Conservation (phyloP, 2,797 vertebrate genomes). For the Sebastes alutus region DNA sequence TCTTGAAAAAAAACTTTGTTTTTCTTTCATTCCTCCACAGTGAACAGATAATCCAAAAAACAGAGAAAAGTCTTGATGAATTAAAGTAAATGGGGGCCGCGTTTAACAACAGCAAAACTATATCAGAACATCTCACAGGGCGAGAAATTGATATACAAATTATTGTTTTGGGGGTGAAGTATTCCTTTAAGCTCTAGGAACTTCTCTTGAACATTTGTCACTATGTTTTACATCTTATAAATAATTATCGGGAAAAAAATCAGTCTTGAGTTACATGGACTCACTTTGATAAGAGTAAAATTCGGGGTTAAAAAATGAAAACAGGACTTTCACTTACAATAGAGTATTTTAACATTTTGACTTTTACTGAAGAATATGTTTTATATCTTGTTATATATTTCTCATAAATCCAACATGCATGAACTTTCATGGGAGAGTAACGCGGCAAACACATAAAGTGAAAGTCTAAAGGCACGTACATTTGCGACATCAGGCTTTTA, state of each 20-base stretch:
- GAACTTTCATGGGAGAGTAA: not conserved
- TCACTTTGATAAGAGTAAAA: not conserved
- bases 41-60: no score
- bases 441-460: not conserved
- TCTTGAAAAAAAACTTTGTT: not conserved
- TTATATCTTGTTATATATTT: not conserved
- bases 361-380: not conserved
- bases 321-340: not conserved
- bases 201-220: not conserved
- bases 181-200: not conserved
- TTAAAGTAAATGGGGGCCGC: not conserved
- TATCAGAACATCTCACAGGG: no score
- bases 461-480: not conserved
- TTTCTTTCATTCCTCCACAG: no score
- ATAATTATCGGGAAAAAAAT: not conserved
- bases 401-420: not conserved
- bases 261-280: not conserved
- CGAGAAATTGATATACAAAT: no score
- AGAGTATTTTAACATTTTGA: not conserved
- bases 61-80: not conserved
- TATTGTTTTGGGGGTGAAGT: not conserved
- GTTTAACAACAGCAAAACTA: no score
- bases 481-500: conserved; percentile 3
- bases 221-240: not conserved
- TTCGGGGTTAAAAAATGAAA: not conserved